phyloP scores from a whole-genome alignment of 2,797 vertebrate species.

The Premnoplex brunnescens region DNA sequence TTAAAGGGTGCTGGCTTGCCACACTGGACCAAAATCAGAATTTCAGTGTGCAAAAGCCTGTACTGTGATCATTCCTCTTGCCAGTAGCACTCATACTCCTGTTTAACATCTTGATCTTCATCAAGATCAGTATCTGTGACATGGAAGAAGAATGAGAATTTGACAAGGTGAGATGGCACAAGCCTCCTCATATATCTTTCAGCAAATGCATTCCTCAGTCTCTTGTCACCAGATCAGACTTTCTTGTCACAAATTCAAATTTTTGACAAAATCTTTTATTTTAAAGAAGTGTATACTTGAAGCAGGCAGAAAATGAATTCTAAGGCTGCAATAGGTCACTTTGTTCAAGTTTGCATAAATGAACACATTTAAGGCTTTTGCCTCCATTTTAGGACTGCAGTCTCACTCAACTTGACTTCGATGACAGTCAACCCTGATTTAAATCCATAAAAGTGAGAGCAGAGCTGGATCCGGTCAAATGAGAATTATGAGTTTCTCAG shows the following conservation, averaged over 20 bases:
- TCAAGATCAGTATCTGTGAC: conserved; percentile 59
- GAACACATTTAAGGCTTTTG: background rate
- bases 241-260: background rate
- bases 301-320: background rate
- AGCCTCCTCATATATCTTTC: background rate
- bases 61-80: conserved; percentile 78
- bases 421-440: background rate
- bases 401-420: background rate
- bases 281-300: background rate
- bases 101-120: conserved; percentile 67
- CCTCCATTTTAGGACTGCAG: background rate
- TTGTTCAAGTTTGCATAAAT: background rate
- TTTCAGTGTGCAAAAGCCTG: conserved; percentile 64
- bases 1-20: conserved; percentile 80
- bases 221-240: background rate
- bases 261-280: background rate
- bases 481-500: background rate
- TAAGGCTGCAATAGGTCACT: background rate
- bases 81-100: conserved; percentile 73
- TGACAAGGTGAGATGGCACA: conserved; percentile 69
- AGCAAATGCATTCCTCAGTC: background rate
- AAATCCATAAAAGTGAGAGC: background rate
- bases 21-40: conserved; percentile 8
- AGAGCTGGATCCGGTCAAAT: background rate
- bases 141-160: conserved; percentile 41